Percentiles rank a stretch among this genome's conserved stretches.
These are phyloP conservation scores for Cryptocephalus primarius DNA, from an alignment of 2,888 invertebrate genomes.

Conservation along the genomic window DNA sequence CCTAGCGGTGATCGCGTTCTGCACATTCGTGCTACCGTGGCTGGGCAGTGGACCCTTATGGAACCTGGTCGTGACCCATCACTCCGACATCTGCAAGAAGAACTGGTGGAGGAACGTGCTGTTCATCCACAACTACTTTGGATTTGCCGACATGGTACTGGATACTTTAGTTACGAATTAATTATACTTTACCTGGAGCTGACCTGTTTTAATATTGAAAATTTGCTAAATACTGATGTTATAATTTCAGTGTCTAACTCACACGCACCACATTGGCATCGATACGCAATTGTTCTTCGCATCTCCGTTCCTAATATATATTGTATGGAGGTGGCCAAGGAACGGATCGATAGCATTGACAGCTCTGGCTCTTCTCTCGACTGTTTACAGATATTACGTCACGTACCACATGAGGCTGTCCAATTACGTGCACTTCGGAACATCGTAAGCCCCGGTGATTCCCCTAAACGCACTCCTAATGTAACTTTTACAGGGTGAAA, in stretches of 20 bases:
- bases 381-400: conserved; percentile 49
- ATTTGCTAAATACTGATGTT: no score
- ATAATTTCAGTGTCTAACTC: conserved; percentile 51
- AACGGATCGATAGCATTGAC: conserved; percentile 39
- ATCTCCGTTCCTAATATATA: conserved; percentile 48
- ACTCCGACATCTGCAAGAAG: conserved; percentile 54
- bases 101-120: conserved; percentile 62
- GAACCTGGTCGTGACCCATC: conserved; percentile 56
- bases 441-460: conserved; percentile 44
- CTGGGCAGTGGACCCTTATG: conserved; percentile 56
- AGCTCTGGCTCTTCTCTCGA: conserved; percentile 44
- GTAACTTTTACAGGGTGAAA: not conserved
- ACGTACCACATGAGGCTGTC: conserved; percentile 48
- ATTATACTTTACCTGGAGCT: not conserved
- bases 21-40: conserved; percentile 53
- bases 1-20: conserved; percentile 50
- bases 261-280: conserved; percentile 61
- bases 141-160: conserved; percentile 57
- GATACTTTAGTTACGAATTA: not conserved
- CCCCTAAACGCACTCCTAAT: not conserved
- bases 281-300: conserved; percentile 56
- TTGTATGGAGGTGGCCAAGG: conserved; percentile 51
- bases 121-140: conserved; percentile 63
- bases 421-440: conserved; percentile 58
- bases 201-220: no score